Evolutionary conservation across 2,888 invertebrate genomes (phyloP), one percentile per base, ranked within the genome.

Genomic region (Melinaea menophilus): DNA sequence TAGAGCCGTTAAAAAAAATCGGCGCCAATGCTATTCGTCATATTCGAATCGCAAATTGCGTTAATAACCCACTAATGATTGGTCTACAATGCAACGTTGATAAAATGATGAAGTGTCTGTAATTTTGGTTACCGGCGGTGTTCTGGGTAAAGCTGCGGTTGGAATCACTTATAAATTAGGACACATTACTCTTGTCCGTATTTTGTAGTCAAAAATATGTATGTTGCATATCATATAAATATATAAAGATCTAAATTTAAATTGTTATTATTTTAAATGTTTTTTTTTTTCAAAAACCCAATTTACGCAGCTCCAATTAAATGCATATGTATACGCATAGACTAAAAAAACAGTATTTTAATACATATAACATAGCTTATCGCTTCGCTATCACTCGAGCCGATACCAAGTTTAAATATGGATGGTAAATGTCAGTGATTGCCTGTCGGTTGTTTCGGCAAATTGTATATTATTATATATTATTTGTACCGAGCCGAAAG

Each of bases 381-480:
- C 61, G 41, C 9, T 41, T 55, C 13, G 7, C 41, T 45, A 7
- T 51, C 31, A 51, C 11, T 37, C 33, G 5, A 41, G 56, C 58
- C 22, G 35, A 1, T 45, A 41, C 56, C 37, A 41, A 35, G 11
- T n/a, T 12, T 41, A 47, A 58, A 51, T 37, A 55, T 62, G 41
- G 51, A 56, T 63, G 59, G 66, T 71, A 69, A 68, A 61, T 69
- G 68, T 66, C 64, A 61, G 63, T 66, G 80, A 83, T 82, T 79
- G 82, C 79, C 79, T 74, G 77, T 73, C 76, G 73, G 78, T 75
- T 77, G 75, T 79, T 79, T 83, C 79, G 76, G 77, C 77, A 88
- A 89, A 89, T 89, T 85, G 86, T 75, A 86, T 84, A 80, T 87
- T 80, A 85, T 86, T 84, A 81, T n/a, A 31, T 51, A 51, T 51